Base-by-base conservation (phyloP, 2,113 vertebrate genomes). In the Phylloscopus whistleri region DNA sequence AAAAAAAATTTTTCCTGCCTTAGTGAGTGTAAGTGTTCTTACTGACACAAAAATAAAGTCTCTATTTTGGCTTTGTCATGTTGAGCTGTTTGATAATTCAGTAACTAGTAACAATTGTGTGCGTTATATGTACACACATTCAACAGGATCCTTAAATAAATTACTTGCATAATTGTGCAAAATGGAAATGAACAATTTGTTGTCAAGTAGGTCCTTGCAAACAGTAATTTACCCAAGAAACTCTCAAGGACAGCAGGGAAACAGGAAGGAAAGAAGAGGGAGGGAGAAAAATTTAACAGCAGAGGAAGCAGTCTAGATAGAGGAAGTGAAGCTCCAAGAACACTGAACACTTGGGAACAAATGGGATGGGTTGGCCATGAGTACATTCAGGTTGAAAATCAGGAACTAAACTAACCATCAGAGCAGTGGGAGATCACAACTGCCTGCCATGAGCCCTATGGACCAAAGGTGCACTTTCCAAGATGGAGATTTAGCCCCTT, bases 211-310 rank as follows among this genome's bases (percentile, higher is more conserved):
- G 53, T 90, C 62, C 51, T 90, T 95, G 67, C 70, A 90, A 90
- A 83, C 63, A 69, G 82, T 93, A 91, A 92, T 93, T 95, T 95
- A 90, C 51, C 70, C 58, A 73, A 88, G 88, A 88, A 95, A 93
- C 63, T 70, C 51, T 89, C 49, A 64, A 87, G 75, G 84, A 53
- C 74, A 85, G 48, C 49, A 46, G 49, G 28, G 62, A 51, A 62
- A 83, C 46, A 73, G 70, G 62, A 87, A 91, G 28, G n/a, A 64
- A 78, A 84, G 55, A 56, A 77, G 33, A 59, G 22, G n/a, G 23
- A 33, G 30, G 15, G 55, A 53, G 37, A 27, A 82, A 80, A 79
- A 64, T 8, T 44, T 48, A 84, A 64, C 43, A 81, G n/a, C 59
- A 39, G 66, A 77, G 55, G 28, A 92, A 62, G 30, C 26, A 37